Evolutionary conservation across 2,888 invertebrate genomes (phyloP).

Genomic region (Parthenolecanium corni): DNA sequence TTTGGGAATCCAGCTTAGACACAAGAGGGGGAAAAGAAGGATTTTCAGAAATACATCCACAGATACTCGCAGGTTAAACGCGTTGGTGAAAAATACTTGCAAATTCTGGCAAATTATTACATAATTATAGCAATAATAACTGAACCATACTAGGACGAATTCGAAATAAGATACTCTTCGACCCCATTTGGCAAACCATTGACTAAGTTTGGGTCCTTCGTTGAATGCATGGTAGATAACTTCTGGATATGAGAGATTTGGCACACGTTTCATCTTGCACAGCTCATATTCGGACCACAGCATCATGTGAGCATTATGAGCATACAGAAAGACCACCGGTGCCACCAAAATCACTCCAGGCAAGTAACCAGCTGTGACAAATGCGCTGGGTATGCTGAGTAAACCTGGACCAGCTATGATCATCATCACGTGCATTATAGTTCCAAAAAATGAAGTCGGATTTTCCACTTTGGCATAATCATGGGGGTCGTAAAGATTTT

Average conservation of each 20-base stretch:
- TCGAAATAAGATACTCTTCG: not conserved
- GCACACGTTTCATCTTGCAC: slow-evolving; percentile 3
- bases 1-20: slow-evolving; percentile 71
- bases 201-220: not conserved
- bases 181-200: slow-evolving; percentile 6
- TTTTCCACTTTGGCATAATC: slow-evolving; percentile 8
- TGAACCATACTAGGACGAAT: not conserved
- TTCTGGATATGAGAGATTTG: slow-evolving; percentile 10
- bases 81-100: not conserved
- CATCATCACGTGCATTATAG: slow-evolving; percentile 13
- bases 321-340: slow-evolving; percentile 1
- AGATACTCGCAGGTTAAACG: slow-evolving; percentile 11
- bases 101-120: not conserved
- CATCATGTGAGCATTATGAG: slow-evolving; percentile 4
- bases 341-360: not conserved
- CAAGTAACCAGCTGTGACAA: not conserved
- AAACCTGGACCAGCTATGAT: slow-evolving; percentile 18
- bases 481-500: slow-evolving; percentile 24
- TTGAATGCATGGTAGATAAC: slow-evolving; percentile 9
- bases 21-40: slow-evolving; percentile 44
- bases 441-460: slow-evolving; percentile 18
- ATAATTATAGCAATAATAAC: slow-evolving; percentile 7
- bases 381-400: slow-evolving; percentile 4
- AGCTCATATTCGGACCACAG: slow-evolving; percentile 10
- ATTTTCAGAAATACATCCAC: slow-evolving; percentile 31